A percentile compares a stretch with the other conserved stretches of the same genome.
phyloP scores from a whole-genome alignment of 2,113 vertebrate genomes.

The Fregetta grallaria region DNA sequence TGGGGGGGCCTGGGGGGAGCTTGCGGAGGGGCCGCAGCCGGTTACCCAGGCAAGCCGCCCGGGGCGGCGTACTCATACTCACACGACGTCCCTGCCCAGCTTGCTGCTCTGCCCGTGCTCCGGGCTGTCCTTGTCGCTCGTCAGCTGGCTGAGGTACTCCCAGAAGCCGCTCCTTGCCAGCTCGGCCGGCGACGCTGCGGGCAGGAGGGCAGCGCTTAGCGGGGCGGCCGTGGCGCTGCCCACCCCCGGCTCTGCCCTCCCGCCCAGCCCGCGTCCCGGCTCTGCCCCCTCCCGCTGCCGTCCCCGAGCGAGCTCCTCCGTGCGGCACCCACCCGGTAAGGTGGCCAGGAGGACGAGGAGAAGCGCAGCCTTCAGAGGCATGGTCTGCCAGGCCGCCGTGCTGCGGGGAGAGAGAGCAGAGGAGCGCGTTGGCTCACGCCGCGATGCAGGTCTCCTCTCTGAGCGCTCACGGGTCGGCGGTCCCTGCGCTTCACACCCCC shows the following conservation, averaged over 20 bases:
- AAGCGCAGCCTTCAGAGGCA: neutral
- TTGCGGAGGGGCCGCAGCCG: neutral
- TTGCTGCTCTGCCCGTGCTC: conserved; percentile 68
- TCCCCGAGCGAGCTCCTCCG: fast-evolving
- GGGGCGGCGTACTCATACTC: conserved; percentile 46
- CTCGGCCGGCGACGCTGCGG: neutral
- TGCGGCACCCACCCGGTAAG: conserved; percentile 15
- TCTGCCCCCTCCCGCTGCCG: fast-evolving
- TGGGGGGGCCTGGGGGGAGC: neutral
- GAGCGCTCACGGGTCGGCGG: fast-evolving
- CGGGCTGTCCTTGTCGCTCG: conserved; percentile 62
- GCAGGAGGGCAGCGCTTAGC: neutral
- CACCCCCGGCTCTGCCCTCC: neutral
- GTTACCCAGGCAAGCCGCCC: neutral
- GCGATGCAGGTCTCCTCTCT: fast-evolving
- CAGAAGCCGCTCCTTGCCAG: conserved; percentile 53
- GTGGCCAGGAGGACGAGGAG: conserved; percentile 35
- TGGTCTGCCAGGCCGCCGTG: neutral
- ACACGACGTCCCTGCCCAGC: conserved; percentile 23
- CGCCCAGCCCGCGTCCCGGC: fast-evolving
- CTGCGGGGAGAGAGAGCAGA: neutral
- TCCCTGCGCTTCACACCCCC: neutral
- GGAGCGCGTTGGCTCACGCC: neutral
- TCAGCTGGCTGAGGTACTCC: conserved; percentile 72
- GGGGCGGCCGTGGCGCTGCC: fast-evolving